A percentile compares a stretch with the other conserved stretches of the same genome.
These are phyloP conservation scores for Imbricaverruca yamaguchii DNA, from an alignment of 2,888 invertebrate genomes.

Conservation along the genomic window DNA sequence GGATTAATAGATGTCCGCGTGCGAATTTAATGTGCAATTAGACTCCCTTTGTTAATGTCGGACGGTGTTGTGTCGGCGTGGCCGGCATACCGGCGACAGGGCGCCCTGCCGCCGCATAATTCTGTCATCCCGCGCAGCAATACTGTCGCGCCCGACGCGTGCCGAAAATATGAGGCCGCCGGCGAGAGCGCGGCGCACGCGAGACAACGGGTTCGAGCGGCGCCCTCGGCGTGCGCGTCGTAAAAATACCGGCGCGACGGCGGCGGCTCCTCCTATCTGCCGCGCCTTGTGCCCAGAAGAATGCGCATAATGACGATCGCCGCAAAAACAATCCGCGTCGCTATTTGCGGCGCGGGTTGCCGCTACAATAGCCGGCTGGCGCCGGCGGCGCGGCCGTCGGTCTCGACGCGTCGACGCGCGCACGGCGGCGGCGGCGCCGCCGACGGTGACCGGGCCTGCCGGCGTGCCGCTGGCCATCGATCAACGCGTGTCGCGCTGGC, in stretches of 20 bases:
- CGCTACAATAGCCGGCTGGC: background rate
- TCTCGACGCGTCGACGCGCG: background rate
- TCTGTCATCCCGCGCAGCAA: conserved; percentile 11
- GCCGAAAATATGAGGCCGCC: conserved; percentile 8
- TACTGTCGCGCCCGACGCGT: background rate
- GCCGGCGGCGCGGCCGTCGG: background rate
- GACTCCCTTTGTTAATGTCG: conserved; percentile 13
- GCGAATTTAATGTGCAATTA: conserved; percentile 21
- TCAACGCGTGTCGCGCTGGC: background rate
- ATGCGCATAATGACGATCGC: conserved; percentile 16
- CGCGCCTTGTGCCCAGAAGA: background rate
- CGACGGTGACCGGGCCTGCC: background rate
- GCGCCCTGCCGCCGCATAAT: background rate
- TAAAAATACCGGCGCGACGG: conserved; percentile 7
- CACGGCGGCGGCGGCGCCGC: background rate
- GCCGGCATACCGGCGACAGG: background rate
- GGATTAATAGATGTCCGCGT: conserved; percentile 5
- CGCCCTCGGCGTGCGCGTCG: background rate
- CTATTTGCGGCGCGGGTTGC: conserved; percentile 13
- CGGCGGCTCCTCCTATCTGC: background rate
- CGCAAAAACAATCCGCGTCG: conserved; percentile 8
- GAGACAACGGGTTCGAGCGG: background rate
- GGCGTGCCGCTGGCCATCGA: background rate
- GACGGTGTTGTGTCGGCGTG: background rate
- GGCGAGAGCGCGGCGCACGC: background rate